Evolutionary conservation across 2,888 invertebrate genomes (phyloP).

Genomic region (Drosophila trichaetosa): DNA sequence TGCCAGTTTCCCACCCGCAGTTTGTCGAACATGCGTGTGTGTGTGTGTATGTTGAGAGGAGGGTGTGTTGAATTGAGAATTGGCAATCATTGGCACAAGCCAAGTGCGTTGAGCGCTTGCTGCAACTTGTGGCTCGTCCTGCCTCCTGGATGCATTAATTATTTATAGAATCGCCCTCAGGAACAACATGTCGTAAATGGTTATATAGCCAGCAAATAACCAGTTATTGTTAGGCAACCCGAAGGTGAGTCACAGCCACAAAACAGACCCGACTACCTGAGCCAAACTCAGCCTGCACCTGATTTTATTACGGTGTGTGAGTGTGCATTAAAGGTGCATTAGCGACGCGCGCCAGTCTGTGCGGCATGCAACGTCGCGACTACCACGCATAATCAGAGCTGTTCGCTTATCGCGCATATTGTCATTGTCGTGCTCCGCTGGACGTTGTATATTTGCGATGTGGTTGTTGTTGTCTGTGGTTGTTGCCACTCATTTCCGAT

Average conservation of each 20-base stretch:
- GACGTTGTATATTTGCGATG: background rate
- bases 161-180: slow-evolving; percentile 52
- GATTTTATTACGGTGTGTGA: slow-evolving; percentile 46
- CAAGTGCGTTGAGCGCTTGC: slow-evolving; percentile 4
- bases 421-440: slow-evolving; percentile 47
- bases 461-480: slow-evolving; percentile 13
- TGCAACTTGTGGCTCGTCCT: slow-evolving; percentile 9
- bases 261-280: slow-evolving; percentile 53
- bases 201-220: slow-evolving; percentile 56
- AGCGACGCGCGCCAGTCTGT: slow-evolving; percentile 45
- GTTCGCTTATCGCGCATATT: slow-evolving; percentile 58
- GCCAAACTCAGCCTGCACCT: slow-evolving; percentile 32
- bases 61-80: slow-evolving; percentile 60
- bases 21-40: slow-evolving; percentile 46
- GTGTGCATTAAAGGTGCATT: slow-evolving; percentile 68
- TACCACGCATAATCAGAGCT: slow-evolving; percentile 17
- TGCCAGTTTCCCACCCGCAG: slow-evolving; percentile 32
- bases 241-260: slow-evolving; percentile 38
- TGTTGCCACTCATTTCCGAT: slow-evolving; percentile 58
- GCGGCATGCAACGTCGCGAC: slow-evolving; percentile 40
- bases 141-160: slow-evolving; percentile 59
- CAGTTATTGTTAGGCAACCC: slow-evolving; percentile 29
- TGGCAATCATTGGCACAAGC: slow-evolving; percentile 58
- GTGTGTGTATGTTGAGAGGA: background rate
- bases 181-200: slow-evolving; percentile 46